Evolutionary conservation across 2,113 vertebrate species (phyloP).

Genomic region (Sturnus vulgaris): DNA sequence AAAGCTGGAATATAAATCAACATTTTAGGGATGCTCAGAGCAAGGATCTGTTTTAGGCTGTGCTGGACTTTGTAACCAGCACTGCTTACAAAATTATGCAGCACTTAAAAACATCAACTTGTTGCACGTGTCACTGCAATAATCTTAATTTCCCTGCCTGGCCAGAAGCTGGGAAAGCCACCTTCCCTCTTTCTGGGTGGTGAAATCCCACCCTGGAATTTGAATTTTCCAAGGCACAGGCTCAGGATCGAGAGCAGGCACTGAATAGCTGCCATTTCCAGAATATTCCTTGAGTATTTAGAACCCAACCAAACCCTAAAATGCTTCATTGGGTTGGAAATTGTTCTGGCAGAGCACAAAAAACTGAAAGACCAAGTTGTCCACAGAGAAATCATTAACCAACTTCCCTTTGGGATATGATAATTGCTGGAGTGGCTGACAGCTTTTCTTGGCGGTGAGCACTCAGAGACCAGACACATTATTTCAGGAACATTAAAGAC

Average conservation of each 20-base stretch:
- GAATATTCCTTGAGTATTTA: background rate
- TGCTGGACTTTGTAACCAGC: background rate
- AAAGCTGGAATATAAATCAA: background rate
- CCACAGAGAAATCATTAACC: slow-evolving; percentile 34
- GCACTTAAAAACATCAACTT: background rate
- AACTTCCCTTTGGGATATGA: background rate
- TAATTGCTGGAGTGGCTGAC: slow-evolving; percentile 50
- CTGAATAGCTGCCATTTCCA: background rate
- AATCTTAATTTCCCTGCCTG: background rate
- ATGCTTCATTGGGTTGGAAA: background rate
- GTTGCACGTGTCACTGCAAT: background rate
- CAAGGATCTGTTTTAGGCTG: background rate
- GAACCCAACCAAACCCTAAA: background rate
- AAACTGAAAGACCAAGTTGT: slow-evolving; percentile 13
- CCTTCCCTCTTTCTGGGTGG: background rate
- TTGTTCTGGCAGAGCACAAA: background rate
- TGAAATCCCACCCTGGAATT: background rate
- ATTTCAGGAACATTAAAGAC: slow-evolving; percentile 33
- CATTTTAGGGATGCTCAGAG: background rate
- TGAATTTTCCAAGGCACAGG: background rate
- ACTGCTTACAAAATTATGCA: background rate
- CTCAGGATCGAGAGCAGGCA: background rate
- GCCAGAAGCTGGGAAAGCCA: background rate
- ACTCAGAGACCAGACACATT: background rate
- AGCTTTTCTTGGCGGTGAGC: background rate